Evolutionary conservation across 2,797 vertebrate species (phyloP).

Genomic region (Acanthis flammea): DNA sequence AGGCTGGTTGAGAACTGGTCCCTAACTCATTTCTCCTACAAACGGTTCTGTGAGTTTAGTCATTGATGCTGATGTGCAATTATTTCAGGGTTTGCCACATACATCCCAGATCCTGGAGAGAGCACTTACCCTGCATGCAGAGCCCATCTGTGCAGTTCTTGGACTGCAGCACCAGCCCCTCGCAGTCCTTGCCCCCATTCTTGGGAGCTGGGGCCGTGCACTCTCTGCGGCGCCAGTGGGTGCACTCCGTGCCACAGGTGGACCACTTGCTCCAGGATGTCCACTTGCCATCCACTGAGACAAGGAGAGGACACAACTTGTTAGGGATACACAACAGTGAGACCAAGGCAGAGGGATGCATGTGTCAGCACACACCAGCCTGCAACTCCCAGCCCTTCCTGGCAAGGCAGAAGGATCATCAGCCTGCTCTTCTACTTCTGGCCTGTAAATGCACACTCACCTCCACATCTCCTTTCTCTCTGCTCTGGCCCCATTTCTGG

Average conservation of each 20-base stretch:
- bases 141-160: slow-evolving; percentile 98
- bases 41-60: not conserved
- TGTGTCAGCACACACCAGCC: rapidly evolving
- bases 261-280: slow-evolving; percentile 99
- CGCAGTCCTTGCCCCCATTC: slow-evolving; percentile 96
- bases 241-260: slow-evolving; percentile 96
- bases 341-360: rapidly evolving
- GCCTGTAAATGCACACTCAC: not conserved
- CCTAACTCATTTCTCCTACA: not conserved
- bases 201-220: slow-evolving; percentile 90
- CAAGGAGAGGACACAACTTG: not conserved
- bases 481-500: rapidly evolving
- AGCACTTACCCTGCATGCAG: slow-evolving; percentile 97
- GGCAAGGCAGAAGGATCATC: not conserved
- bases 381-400: not conserved
- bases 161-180: slow-evolving; percentile 92
- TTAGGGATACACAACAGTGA: not conserved
- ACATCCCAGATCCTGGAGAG: rapidly evolving
- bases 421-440: not conserved
- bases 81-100: not conserved
- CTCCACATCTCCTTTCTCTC: not conserved
- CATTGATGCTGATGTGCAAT: not conserved
- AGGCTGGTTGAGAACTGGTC: not conserved
- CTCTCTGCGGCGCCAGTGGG: slow-evolving; percentile 95
- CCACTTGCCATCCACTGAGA: slow-evolving; percentile 96